Evolutionary conservation across 2,888 invertebrate genomes (phyloP).

Genomic region (Cheilosia vulpina): DNA sequence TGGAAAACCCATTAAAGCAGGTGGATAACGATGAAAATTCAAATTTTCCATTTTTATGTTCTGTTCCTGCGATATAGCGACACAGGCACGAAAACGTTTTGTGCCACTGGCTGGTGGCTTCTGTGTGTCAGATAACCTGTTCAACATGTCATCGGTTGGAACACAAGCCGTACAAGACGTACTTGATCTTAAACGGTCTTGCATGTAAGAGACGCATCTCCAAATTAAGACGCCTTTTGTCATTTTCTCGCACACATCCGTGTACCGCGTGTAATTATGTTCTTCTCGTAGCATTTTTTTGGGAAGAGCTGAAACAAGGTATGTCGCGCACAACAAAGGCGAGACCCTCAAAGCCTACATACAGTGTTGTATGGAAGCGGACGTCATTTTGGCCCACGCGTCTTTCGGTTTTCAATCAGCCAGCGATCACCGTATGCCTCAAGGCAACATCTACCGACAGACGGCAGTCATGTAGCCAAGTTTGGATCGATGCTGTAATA

Average conservation of each 20-base stretch:
- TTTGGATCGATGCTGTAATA: conserved; percentile 63
- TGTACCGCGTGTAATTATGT: conserved; percentile 6
- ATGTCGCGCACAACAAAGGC: neutral
- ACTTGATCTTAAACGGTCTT: conserved; percentile 38
- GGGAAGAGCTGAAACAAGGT: neutral
- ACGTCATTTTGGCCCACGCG: conserved; percentile 66
- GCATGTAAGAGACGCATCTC: conserved; percentile 30
- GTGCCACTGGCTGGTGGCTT: neutral
- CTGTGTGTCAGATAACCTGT: neutral
- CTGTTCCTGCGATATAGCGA: neutral
- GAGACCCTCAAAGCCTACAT: conserved; percentile 39
- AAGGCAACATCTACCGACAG: conserved; percentile 21
- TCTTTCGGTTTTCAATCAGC: conserved; percentile 45
- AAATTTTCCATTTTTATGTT: conserved; percentile 32
- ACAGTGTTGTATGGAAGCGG: conserved; percentile 23
- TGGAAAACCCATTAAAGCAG: neutral
- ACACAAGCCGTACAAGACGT: neutral
- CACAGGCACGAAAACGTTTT: neutral
- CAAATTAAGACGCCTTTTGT: conserved; percentile 34
- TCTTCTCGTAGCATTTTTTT: neutral
- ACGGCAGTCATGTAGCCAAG: conserved; percentile 15
- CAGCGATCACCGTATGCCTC: conserved; percentile 12
- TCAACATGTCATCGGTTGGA: neutral
- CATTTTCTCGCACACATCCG: neutral
- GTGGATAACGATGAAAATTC: conserved; percentile 22